Evolutionary conservation across 2,888 invertebrate species (phyloP), one percentile per base, ranked within the genome.

Genomic region (Encarsia formosa): DNA sequence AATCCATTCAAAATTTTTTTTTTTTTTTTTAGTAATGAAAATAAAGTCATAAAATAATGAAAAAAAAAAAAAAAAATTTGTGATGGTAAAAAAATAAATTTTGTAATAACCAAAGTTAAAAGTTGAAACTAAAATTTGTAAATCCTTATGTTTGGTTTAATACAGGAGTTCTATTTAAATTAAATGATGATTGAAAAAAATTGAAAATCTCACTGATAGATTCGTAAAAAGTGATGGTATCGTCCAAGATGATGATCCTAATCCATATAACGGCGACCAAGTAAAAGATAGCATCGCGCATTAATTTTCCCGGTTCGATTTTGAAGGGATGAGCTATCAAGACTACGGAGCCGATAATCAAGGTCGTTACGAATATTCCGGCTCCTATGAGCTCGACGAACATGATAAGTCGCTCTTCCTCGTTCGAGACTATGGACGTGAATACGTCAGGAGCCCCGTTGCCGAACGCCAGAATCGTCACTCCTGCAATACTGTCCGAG

Each of bases 391-490:
- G 59, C 57, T 78, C 75, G n/a, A 72, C 66, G 62, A 72, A 75
- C 63, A 75, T 74, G 41, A 73, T 64, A 35, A 74, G 69, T 20
- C 67, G 68, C 24, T 72, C 68, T 4, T 66, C 70, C 22, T 78
- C 75, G 6, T 77, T 76, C 37, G 81, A 60, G n/a, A 68, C 81
- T 18, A 85, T 67, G 13, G 82, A 78, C 11, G 83, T 80, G 63
- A 86, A 84, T 46, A 86, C 77, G 68, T 86, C 86, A 4, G 86
- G 83, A 1, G 85, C 81, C 35, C 85, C 84, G 66, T 86, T 86
- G 18, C 85, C 86, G 66, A 86, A 82, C 1, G 85, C 84, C 61
- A 86, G 66, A 59, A 86, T 76, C n/a, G 85, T 85, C 8, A 85
- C 83, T 3, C 86, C 86, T 8, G 81, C 80, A 26, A 81, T 73